Evolutionary conservation across 2,888 invertebrate species (phyloP), one percentile per base, ranked within the genome.

Genomic region (Incurvaria masculella): DNA sequence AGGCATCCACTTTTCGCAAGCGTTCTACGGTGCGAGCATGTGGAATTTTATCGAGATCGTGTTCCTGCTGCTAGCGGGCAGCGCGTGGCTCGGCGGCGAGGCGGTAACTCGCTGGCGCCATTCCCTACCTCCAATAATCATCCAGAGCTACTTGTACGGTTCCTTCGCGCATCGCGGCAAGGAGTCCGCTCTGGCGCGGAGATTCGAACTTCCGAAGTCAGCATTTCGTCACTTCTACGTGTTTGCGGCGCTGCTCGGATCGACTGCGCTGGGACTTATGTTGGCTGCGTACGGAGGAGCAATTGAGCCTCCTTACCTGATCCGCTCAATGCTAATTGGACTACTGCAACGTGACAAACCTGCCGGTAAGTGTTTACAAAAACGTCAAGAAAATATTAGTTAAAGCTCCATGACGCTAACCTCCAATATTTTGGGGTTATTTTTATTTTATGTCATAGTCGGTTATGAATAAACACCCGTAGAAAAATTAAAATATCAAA

Each of bases 201-300:
- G 63, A 19, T 21, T 84, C 17, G 88, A 91, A 65, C 78, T 91
- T 42, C 91, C 91, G 0, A 93, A 92, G 68, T 79, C 86, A 42
- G 89, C 86, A 80, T 94, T 91, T 60, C 80, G 74, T 57, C 93
- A 94, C 68, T 93, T 92, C 62, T 94, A 94, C 63, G 61, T 85
- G 5, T 86, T 87, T 60, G 86, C 91, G 0, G 72, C 83, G 2
- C 54, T 84, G 21, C 75, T 83, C 57, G 82, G 85, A 46, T 61
- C 65, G n/a, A 48, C 65, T 1, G 66, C 78, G 17, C 63, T 86
- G 14, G 52, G 66, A n/a, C 67, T 84, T 27, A 65, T 82, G 54
- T 54, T 79, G 33, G 54, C 66, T 45, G 73, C 78, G 44, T 86
- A 82, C 67, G 71, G 79, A 48, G 70, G 70, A 42, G 67, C 74